Evolutionary conservation across 2,797 vertebrate species (phyloP).

Genomic region (Oreochromis grahami): DNA sequence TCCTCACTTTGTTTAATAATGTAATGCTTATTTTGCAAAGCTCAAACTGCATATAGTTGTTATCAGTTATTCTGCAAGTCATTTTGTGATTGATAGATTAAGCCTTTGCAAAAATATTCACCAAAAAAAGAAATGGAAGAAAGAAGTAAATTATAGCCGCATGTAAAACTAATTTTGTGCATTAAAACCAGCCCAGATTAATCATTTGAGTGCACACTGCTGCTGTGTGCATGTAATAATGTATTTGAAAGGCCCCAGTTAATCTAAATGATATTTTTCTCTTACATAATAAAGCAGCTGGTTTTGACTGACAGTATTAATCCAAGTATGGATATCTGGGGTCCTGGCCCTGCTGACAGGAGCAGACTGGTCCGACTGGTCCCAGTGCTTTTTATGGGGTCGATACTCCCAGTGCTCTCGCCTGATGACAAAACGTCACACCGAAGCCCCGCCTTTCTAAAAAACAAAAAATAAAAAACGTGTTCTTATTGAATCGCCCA

Average conservation of each 20-base stretch:
- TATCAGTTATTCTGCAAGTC: neutral
- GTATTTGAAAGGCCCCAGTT: neutral
- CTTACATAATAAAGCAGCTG: neutral
- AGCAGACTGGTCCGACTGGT: neutral
- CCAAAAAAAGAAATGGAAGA: neutral
- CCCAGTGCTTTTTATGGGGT: neutral
- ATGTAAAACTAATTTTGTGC: neutral
- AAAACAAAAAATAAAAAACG: neutral
- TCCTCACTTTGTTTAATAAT: neutral
- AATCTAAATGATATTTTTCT: neutral
- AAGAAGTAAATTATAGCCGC: neutral
- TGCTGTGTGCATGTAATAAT: neutral
- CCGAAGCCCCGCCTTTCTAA: neutral
- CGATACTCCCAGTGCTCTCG: accelerated
- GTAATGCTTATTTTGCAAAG: neutral
- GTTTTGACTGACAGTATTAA: neutral
- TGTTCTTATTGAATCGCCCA: neutral
- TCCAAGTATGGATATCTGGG: neutral
- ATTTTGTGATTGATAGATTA: neutral
- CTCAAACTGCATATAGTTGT: neutral
- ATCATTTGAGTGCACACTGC: neutral
- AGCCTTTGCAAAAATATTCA: neutral
- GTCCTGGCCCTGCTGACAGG: neutral
- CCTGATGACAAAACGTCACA: neutral
- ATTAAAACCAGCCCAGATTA: neutral